Conservation (phyloP, 2,888 invertebrate species). For the Bursaphelenchus okinawaensis region DNA sequence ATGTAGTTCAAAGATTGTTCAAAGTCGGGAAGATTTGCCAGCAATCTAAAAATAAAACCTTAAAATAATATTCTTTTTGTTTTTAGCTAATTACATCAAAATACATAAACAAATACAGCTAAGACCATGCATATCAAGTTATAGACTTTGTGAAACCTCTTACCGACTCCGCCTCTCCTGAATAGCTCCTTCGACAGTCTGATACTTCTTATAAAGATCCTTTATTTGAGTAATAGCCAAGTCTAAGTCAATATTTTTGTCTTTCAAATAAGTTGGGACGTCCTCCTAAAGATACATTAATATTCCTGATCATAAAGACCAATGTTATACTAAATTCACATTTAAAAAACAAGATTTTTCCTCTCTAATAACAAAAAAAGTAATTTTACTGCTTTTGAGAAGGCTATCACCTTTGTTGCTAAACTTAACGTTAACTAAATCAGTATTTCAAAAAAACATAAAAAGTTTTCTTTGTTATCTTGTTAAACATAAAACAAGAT, state of each 20-base stretch:
- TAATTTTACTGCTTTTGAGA: no score
- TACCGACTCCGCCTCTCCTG: constrained; percentile 76
- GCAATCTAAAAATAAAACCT: constrained; percentile 63
- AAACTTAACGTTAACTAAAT: no score
- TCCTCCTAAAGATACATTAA: constrained; percentile 77
- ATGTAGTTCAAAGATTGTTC: constrained; percentile 65
- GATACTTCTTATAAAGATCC: constrained; percentile 90
- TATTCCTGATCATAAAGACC: no score
- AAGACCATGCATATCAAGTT: not conserved
- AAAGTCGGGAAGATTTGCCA: constrained; percentile 88
- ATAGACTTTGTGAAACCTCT: constrained; percentile 1
- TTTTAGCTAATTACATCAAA: no score
- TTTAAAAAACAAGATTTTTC: no score
- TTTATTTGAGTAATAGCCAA: constrained; percentile 73
- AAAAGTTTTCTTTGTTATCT: no score
- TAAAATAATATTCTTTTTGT: no score
- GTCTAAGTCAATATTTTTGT: constrained; percentile 67
- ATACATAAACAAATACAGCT: constrained; percentile 5
- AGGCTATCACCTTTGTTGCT: no score
- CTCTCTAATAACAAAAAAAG: no score
- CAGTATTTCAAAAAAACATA: no score
- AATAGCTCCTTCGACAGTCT: constrained; percentile 90
- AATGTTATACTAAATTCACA: no score
- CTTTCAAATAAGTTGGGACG: constrained; percentile 84
- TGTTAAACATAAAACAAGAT: no score